phyloP scores from a whole-genome alignment of 2,113 vertebrate genomes.

The Heloderma charlesbogerti region DNA sequence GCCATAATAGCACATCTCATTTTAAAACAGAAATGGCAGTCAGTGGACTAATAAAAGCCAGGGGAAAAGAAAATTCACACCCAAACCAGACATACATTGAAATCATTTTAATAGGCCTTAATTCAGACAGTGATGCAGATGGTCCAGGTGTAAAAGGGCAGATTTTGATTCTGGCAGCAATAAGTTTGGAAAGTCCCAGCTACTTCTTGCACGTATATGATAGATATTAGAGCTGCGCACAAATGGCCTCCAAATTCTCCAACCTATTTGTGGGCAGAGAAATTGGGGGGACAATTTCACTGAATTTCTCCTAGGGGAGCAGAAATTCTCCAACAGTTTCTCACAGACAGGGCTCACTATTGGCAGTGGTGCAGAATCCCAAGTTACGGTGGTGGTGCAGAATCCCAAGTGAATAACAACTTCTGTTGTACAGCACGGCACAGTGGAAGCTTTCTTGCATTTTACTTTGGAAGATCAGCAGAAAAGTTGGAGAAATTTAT shows the following conservation, averaged over 20 bases:
- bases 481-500: conserved; percentile 66
- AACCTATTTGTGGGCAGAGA: too few species aligned
- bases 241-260: too few species aligned
- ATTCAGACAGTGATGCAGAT: conserved; percentile 55
- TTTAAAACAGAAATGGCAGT: conserved; percentile 67
- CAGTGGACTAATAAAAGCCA: conserved; percentile 71
- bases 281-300: too few species aligned
- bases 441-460: conserved; percentile 40
- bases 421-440: background rate
- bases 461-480: conserved; percentile 51
- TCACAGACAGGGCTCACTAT: too few species aligned
- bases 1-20: conserved; percentile 53
- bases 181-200: conserved; percentile 61
- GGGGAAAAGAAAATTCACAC: conserved; percentile 42
- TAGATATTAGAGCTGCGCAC: too few species aligned
- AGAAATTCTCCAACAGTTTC: too few species aligned
- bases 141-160: conserved; percentile 46
- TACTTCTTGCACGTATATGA: conserved; percentile 63
- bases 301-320: too few species aligned
- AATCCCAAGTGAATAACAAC: conserved; percentile 60
- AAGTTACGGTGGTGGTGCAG: conserved; percentile 24
- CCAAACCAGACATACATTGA: conserved; percentile 63
- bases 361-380: too few species aligned
- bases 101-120: conserved; percentile 69
- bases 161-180: conserved; percentile 37